Base-by-base conservation (phyloP, 1,140 invertebrate genomes). In the Maniola jurtina region DNA sequence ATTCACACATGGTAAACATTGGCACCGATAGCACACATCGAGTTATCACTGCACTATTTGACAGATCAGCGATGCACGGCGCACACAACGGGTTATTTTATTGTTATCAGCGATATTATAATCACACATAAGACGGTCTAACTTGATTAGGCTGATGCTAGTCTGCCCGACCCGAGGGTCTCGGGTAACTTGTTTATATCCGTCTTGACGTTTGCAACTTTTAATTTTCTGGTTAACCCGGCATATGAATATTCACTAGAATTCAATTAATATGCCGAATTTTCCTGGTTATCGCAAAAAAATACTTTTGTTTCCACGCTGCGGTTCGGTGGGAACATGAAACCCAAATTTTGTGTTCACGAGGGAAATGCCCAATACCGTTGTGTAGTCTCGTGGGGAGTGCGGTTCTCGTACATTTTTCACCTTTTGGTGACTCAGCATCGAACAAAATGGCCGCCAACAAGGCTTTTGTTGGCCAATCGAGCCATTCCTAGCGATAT, bases 351-450 rank as follows among this genome's bases (percentile, higher is more conserved):
- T 89, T 89, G 85, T 90, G 86, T 87, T 90, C 83, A 76, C 77
- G 76, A 89, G 89, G 89, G 89, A 91, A 92, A 92, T 90, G 85
- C 87, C 88, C 91, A 87, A 89, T 89, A 89, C 90, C 87, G 86
- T 89, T 89, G 84, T 84, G 75, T 88, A 91, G 89, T 91, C 88
- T 90, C 89, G 86, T 85, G 81, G 81, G 85, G 85, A 89, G 86
- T 91, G 75, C 82, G 75, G 88, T 86, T 89, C 88, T 80, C 82
- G 80, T 87, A 87, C 82, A 91, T 91, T 91, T 91, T 92, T 92
- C 88, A 88, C 88, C 84, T 88, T 89, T 86, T 87, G 86, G 87
- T 92, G 91, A 92, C 80, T 92, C 91, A 92, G 88, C 85, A 85
- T 78, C 81, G 79, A 80, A 86, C 88, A 92, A 92, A 90, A 92